Evolutionary conservation across 2,888 invertebrate species (phyloP).

Genomic region (Hipparchia sbordonii): DNA sequence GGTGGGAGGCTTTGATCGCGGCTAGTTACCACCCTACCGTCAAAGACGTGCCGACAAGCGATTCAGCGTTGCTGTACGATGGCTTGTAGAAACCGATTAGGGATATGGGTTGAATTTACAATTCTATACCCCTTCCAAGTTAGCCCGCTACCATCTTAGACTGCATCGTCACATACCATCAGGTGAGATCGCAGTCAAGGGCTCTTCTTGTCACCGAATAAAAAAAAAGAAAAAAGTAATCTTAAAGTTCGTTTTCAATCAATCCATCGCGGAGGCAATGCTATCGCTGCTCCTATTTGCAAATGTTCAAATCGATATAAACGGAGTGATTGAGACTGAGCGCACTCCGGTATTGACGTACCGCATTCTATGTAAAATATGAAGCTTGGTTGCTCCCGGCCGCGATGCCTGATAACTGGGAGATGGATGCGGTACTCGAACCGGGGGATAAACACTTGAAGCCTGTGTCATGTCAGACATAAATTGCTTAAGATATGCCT

Average conservation of each 20-base stretch:
- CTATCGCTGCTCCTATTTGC: constrained; percentile 70
- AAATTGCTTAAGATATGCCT: constrained; percentile 39
- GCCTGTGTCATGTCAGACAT: constrained; percentile 39
- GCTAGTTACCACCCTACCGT: too few relatives aligned
- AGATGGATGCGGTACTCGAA: constrained; percentile 62
- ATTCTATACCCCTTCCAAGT: too few relatives aligned
- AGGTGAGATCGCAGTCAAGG: too few relatives aligned
- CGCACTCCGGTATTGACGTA: constrained; percentile 66
- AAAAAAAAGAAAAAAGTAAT: not conserved
- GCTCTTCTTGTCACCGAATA: too few relatives aligned
- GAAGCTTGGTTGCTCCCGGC: constrained; percentile 62
- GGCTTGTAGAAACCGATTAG: too few relatives aligned
- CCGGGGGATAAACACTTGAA: constrained; percentile 41
- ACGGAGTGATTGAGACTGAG: constrained; percentile 76
- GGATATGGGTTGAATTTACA: too few relatives aligned
- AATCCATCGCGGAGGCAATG: constrained; percentile 47
- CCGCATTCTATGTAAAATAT: constrained; percentile 82
- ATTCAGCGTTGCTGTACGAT: too few relatives aligned
- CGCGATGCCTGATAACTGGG: constrained; percentile 36
- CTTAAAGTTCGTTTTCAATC: constrained; percentile 33
- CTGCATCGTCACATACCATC: too few relatives aligned
- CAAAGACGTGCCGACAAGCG: too few relatives aligned
- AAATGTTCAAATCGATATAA: constrained; percentile 65
- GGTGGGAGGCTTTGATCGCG: too few relatives aligned
- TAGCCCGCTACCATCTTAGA: too few relatives aligned